A percentile compares a stretch with the other conserved stretches of the same genome.
Conservation (phyloP, 2,797 vertebrate genomes). For the Ctenosaura bakeri region DNA sequence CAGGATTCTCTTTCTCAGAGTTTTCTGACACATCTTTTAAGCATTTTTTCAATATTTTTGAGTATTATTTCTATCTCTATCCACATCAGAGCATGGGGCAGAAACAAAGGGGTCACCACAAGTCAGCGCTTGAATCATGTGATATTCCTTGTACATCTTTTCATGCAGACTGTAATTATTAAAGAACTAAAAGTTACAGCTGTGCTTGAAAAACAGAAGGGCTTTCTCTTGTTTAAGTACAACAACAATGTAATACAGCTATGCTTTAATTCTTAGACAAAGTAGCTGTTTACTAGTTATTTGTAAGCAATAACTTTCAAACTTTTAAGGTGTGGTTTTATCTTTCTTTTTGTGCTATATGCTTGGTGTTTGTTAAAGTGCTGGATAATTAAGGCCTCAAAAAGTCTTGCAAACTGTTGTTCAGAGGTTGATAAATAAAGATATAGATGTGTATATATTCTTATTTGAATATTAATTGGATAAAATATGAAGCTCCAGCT, state of each 20-base stretch:
- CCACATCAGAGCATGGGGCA: no score
- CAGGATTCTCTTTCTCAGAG: no score
- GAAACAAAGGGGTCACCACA: no score
- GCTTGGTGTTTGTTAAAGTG: slow-evolving; percentile 85
- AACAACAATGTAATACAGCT: not conserved
- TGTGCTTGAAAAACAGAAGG: not conserved
- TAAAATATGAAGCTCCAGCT: slow-evolving; percentile 76
- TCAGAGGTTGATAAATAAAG: no score
- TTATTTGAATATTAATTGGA: slow-evolving; percentile 81
- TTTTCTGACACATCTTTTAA: no score
- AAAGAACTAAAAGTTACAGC: not conserved
- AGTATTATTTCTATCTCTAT: no score
- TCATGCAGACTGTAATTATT: not conserved
- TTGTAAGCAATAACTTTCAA: not conserved
- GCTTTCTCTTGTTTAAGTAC: not conserved
- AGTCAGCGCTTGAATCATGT: no score
- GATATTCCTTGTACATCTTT: not conserved
- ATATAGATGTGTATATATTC: slow-evolving; percentile 63
- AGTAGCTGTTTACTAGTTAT: not conserved
- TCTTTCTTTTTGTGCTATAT: slow-evolving; percentile 73
- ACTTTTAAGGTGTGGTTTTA: not conserved
- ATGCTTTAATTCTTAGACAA: not conserved
- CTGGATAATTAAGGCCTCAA: slow-evolving; percentile 77
- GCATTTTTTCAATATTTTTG: no score
- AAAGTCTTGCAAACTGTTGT: slow-evolving; percentile 24